phyloP scores from a whole-genome alignment of 2,888 invertebrate species.

The Myopa tessellatipennis region DNA sequence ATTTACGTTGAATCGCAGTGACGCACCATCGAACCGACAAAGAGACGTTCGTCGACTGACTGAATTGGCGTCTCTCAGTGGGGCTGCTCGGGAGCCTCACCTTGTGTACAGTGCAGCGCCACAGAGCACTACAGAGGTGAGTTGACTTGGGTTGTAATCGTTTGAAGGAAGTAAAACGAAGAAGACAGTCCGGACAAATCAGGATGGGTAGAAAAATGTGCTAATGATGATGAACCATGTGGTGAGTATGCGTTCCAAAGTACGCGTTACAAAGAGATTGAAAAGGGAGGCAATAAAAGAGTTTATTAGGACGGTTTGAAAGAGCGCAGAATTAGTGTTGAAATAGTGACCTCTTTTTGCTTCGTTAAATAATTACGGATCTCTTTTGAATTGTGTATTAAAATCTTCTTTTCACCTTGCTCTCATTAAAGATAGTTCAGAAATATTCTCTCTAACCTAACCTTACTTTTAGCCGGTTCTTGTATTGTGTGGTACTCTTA shows the following conservation, averaged over 20 bases:
- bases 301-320: neutral
- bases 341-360: neutral
- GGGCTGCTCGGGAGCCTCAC: conserved; percentile 16
- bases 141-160: neutral
- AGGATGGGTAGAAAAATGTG: neutral
- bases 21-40: conserved; percentile 31
- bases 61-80: conserved; percentile 30
- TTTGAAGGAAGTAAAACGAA: neutral
- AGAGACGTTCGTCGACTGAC: conserved; percentile 34
- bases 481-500: too few relatives aligned
- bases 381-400: too few relatives aligned
- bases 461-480: too few relatives aligned
- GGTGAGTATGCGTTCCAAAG: neutral
- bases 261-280: neutral
- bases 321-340: neutral
- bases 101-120: neutral
- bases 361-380: too few relatives aligned
- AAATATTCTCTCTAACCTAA: too few relatives aligned
- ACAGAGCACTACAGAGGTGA: neutral
- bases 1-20: conserved; percentile 3
- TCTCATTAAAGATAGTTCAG: too few relatives aligned
- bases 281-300: neutral
- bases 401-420: too few relatives aligned
- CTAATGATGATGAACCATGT: neutral
- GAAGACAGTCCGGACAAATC: neutral